Evolutionary conservation across 2,113 vertebrate species (phyloP).

Genomic region (Pavo muticus): DNA sequence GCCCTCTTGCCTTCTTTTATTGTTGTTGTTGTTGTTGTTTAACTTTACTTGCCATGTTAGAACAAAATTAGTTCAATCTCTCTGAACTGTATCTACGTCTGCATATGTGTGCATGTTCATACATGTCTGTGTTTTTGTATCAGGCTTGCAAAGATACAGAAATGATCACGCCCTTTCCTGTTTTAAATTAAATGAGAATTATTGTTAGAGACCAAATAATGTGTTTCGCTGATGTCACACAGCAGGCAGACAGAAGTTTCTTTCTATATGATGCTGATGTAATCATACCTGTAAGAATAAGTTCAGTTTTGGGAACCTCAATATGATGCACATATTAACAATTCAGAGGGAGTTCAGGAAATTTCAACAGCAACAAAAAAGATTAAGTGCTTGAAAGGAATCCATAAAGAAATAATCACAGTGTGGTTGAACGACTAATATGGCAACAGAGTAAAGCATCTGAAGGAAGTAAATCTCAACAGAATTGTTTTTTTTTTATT

Average conservation of each 20-base stretch:
- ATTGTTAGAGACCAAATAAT: neutral
- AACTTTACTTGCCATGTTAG: neutral
- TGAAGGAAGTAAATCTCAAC: neutral
- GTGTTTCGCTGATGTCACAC: neutral
- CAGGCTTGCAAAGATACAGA: neutral
- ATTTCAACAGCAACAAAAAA: neutral
- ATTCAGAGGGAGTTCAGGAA: conserved; percentile 8
- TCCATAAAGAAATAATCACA: neutral
- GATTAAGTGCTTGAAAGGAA: neutral
- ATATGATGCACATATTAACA: conserved; percentile 21
- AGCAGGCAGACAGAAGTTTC: neutral
- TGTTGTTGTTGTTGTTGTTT: too few species aligned
- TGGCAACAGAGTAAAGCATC: neutral
- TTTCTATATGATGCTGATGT: neutral
- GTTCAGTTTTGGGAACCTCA: neutral
- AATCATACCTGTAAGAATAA: neutral
- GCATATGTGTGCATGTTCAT: neutral
- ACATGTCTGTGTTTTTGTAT: neutral
- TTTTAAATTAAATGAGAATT: neutral
- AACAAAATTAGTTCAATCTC: neutral
- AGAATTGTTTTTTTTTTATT: neutral
- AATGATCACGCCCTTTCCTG: neutral
- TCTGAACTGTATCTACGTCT: neutral
- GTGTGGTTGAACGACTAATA: neutral
- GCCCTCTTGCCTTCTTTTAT: neutral